Percentiles rank a stretch among this genome's conserved stretches.
Conservation (phyloP, 2,888 invertebrate genomes). For the Callimorpha dominula region DNA sequence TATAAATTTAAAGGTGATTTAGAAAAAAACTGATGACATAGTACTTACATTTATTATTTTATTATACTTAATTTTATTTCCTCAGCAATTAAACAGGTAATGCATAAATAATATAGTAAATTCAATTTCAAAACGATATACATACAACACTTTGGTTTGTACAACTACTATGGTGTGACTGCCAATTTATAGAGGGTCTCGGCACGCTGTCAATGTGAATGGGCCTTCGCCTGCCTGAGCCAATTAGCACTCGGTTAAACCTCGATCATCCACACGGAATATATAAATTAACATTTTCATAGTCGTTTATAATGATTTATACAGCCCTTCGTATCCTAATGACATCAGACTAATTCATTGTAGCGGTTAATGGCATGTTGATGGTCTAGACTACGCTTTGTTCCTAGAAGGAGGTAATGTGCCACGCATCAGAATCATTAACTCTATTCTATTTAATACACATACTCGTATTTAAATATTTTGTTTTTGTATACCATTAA, state of each 20-base stretch:
- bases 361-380: slow-evolving; percentile 17
- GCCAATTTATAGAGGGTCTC: not conserved
- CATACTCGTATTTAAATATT: too few species aligned
- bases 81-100: not conserved
- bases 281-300: slow-evolving; percentile 50
- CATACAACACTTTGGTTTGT: not conserved
- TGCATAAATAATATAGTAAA: not conserved
- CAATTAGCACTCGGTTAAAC: slow-evolving; percentile 42
- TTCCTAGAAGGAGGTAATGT: slow-evolving; percentile 6
- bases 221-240: slow-evolving; percentile 22
- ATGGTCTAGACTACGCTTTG: slow-evolving; percentile 10
- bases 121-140: not conserved
- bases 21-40: too few species aligned
- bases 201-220: slow-evolving; percentile 1
- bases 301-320: slow-evolving; percentile 36
- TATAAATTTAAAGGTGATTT: not conserved
- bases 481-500: too few species aligned
- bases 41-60: not conserved
- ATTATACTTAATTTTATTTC: not conserved
- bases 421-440: not conserved
- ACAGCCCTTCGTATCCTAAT: slow-evolving; percentile 16
- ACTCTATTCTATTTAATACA: not conserved
- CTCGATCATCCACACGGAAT: slow-evolving; percentile 48
- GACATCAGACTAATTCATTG: slow-evolving; percentile 6
- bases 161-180: not conserved